Evolutionary conservation across 1,140 invertebrate species (phyloP).

Genomic region (Papilio helenus): DNA sequence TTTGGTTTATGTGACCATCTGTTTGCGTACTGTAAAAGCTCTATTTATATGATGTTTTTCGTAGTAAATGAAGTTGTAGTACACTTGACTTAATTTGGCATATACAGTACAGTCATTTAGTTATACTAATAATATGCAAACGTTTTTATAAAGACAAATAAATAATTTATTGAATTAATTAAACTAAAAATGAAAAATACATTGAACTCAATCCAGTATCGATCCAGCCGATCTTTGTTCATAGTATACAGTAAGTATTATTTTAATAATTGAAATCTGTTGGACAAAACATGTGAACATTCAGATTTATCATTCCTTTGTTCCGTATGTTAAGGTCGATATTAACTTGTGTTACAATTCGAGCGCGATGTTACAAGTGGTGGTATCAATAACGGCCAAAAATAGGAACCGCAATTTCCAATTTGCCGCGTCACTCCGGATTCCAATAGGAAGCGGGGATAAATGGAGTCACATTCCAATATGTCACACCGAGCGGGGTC

Average conservation of each 20-base stretch:
- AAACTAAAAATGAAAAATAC: background rate
- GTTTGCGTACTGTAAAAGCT: background rate
- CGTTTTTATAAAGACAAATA: background rate
- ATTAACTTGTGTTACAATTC: slow-evolving; percentile 25
- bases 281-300: background rate
- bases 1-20: slow-evolving; percentile 3
- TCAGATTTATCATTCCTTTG: slow-evolving; percentile 4
- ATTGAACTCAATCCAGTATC: background rate
- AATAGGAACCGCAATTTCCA: slow-evolving; percentile 81
- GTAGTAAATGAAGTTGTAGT: background rate
- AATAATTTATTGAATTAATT: background rate
- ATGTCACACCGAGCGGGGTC: slow-evolving; percentile 77
- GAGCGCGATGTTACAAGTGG: slow-evolving; percentile 66
- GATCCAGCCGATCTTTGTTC: too few species aligned
- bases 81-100: background rate
- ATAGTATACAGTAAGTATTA: background rate
- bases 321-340: slow-evolving; percentile 18
- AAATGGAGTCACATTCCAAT: slow-evolving; percentile 83
- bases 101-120: background rate
- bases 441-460: slow-evolving; percentile 82
- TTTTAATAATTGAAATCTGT: background rate
- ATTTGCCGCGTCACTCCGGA: slow-evolving; percentile 82
- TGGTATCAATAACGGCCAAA: slow-evolving; percentile 79
- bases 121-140: background rate
- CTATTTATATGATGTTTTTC: slow-evolving; percentile 1